Percentiles rank a stretch among this genome's conserved stretches.
Evolutionary conservation across 2,113 vertebrate species (phyloP).

Genomic region (Catharus bicknelli): DNA sequence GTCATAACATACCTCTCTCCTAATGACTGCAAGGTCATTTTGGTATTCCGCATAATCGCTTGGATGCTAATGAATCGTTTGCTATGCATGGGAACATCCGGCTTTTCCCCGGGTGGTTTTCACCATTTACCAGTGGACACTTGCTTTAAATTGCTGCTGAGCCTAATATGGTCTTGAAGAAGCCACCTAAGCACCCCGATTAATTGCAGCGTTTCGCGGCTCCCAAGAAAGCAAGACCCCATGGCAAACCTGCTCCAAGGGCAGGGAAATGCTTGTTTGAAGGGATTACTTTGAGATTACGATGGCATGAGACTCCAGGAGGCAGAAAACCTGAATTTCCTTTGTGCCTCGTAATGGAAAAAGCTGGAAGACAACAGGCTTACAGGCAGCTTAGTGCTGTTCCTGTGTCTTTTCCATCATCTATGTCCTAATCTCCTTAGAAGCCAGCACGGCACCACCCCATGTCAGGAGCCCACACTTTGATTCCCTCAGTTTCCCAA

Average conservation of each 20-base stretch:
- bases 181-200: slow-evolving; percentile 44
- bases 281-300: slow-evolving; percentile 43
- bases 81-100: slow-evolving; percentile 64
- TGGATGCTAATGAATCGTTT: slow-evolving; percentile 72
- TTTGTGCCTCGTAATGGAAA: slow-evolving; percentile 44
- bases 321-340: slow-evolving; percentile 41
- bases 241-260: background rate
- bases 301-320: slow-evolving; percentile 17
- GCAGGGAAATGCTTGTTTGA: background rate
- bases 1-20: slow-evolving; percentile 66
- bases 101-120: slow-evolving; percentile 67
- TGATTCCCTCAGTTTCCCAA: background rate
- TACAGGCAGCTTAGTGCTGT: slow-evolving; percentile 60
- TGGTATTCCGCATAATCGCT: slow-evolving; percentile 37
- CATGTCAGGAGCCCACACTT: rapidly evolving
- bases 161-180: slow-evolving; percentile 5
- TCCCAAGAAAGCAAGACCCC: background rate
- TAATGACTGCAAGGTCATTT: slow-evolving; percentile 76
- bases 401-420: slow-evolving; percentile 30
- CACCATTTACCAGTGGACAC: slow-evolving; percentile 70
- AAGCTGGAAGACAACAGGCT: slow-evolving; percentile 67
- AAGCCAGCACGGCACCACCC: background rate
- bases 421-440: slow-evolving; percentile 42
- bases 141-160: slow-evolving; percentile 69
- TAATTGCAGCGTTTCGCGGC: slow-evolving; percentile 3